Conservation (phyloP, 2,888 invertebrate genomes). For the Podotricha telesiphe region DNA sequence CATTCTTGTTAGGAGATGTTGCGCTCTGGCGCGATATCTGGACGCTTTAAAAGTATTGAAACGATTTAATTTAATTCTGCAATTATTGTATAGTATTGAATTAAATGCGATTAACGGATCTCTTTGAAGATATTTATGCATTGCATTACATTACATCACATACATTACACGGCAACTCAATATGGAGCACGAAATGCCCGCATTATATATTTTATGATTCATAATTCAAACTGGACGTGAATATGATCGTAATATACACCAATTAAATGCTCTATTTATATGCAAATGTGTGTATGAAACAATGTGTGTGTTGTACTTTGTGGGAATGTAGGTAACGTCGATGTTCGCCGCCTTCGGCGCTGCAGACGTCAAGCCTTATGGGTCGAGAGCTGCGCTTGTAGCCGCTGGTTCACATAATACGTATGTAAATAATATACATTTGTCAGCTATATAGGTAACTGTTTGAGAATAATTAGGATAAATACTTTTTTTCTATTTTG, state of each 20-base stretch:
- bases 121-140: slow-evolving; percentile 25
- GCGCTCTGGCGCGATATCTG: slow-evolving; percentile 22
- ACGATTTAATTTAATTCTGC: slow-evolving; percentile 15
- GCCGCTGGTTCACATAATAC: slow-evolving; percentile 84
- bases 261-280: slow-evolving; percentile 23
- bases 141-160: slow-evolving; percentile 6
- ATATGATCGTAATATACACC: slow-evolving; percentile 19
- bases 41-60: slow-evolving; percentile 10
- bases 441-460: too few species aligned
- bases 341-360: slow-evolving; percentile 84
- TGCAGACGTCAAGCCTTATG: slow-evolving; percentile 85
- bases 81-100: slow-evolving; percentile 7
- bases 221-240: slow-evolving; percentile 21
- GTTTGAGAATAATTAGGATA: too few species aligned
- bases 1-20: slow-evolving; percentile 27
- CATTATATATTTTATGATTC: slow-evolving; percentile 21
- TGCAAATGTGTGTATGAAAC: slow-evolving; percentile 13
- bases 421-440: slow-evolving; percentile 67
- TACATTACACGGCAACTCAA: slow-evolving; percentile 8
- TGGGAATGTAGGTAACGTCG: slow-evolving; percentile 75
- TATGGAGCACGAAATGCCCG: slow-evolving; percentile 10
- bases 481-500: too few species aligned
- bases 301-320: slow-evolving; percentile 38
- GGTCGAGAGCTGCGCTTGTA: slow-evolving; percentile 81
- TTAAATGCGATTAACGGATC: slow-evolving; percentile 2